Conservation (phyloP, 2,888 invertebrate genomes). For the Drosophila tanythrix region DNA sequence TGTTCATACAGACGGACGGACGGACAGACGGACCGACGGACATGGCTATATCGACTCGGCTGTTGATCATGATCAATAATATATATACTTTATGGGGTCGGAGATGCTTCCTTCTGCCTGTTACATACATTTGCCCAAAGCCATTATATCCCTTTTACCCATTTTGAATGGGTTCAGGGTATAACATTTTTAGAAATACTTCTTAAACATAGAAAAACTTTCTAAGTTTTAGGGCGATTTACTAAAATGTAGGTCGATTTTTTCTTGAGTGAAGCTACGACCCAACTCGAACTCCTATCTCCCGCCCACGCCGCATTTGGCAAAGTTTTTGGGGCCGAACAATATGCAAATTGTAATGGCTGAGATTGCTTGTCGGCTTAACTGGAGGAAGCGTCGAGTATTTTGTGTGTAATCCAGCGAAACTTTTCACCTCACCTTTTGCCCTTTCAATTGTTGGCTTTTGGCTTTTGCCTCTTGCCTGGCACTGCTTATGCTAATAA, state of each 20-base stretch:
- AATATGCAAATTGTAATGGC: slow-evolving; percentile 71
- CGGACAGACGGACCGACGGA: no score
- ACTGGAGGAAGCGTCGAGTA: background rate
- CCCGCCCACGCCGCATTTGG: background rate
- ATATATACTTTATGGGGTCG: no score
- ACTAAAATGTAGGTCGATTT: background rate
- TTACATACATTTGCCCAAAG: no score
- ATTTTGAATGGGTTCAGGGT: no score
- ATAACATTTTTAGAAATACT: background rate
- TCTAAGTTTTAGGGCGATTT: background rate
- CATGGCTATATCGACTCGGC: no score
- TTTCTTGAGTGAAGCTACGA: background rate
- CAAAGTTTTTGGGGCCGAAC: slow-evolving; percentile 22
- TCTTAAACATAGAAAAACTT: background rate
- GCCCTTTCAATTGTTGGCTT: slow-evolving; percentile 26
- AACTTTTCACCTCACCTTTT: slow-evolving; percentile 29
- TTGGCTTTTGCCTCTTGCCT: slow-evolving; percentile 5
- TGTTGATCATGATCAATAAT: no score
- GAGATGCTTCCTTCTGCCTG: no score
- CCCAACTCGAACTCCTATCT: background rate
- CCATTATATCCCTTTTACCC: no score
- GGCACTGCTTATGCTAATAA: slow-evolving; percentile 56
- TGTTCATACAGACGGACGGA: no score
- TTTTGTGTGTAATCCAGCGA: slow-evolving; percentile 14
- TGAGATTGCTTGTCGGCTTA: slow-evolving; percentile 19